Percentiles rank a stretch among this genome's conserved stretches.
Conservation (phyloP, 2,113 vertebrate genomes). For the Rhinoderma darwinii region DNA sequence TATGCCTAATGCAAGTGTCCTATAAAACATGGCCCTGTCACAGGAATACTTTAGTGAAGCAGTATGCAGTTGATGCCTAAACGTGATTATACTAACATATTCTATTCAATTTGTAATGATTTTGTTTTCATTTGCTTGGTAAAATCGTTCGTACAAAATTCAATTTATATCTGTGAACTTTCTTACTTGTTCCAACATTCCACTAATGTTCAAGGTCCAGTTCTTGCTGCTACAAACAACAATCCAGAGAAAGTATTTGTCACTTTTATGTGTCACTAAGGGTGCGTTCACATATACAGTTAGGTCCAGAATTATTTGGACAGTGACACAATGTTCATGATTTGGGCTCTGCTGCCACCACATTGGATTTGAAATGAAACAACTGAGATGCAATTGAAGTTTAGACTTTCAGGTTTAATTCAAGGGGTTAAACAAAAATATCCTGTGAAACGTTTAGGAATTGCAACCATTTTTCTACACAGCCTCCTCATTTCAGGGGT, state of each 20-base stretch:
- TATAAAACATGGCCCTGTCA: neutral
- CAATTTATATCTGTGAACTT: neutral
- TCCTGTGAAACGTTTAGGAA: too few species aligned
- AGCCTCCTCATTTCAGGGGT: too few species aligned
- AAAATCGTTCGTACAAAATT: conserved; percentile 32
- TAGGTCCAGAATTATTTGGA: too few species aligned
- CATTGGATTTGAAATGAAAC: too few species aligned
- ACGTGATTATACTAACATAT: conserved; percentile 33
- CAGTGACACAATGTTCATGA: too few species aligned
- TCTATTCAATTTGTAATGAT: conserved; percentile 49
- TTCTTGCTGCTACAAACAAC: neutral
- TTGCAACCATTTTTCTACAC: too few species aligned
- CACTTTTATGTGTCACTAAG: neutral
- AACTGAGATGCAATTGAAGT: too few species aligned
- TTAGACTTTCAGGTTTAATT: too few species aligned
- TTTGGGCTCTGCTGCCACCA: too few species aligned
- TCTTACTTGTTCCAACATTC: neutral
- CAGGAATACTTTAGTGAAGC: conserved; percentile 19
- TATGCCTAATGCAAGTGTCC: conserved; percentile 31
- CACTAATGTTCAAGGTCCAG: neutral
- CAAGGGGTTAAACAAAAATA: too few species aligned
- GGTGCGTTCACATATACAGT: too few species aligned
- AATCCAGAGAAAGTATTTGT: neutral
- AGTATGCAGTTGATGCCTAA: conserved; percentile 26
- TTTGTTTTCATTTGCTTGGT: conserved; percentile 45